These are phyloP conservation scores for Calosoma granatense DNA, from an alignment of 1,140 invertebrate genomes.

Conservation along the genomic window DNA sequence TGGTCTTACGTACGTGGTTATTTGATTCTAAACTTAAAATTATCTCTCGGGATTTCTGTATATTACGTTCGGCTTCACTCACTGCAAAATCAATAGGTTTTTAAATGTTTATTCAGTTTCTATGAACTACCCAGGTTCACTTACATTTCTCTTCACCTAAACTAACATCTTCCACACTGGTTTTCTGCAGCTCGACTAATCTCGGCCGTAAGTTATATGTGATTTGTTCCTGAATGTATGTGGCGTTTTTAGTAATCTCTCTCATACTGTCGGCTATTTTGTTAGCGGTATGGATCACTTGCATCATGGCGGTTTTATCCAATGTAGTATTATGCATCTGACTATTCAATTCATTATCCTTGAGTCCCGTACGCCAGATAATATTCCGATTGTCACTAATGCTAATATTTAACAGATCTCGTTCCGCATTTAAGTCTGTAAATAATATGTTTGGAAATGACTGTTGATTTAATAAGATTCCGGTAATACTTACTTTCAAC, in stretches of 20 bases:
- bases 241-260: constrained; percentile 39
- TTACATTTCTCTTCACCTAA: constrained; percentile 35
- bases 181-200: constrained; percentile 2
- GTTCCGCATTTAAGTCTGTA: constrained; percentile 26
- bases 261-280: constrained; percentile 38
- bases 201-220: not conserved
- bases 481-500: constrained; percentile 8
- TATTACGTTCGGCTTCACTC: constrained; percentile 46
- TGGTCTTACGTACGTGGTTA: constrained; percentile 40
- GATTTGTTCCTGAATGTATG: constrained; percentile 31
- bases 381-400: constrained; percentile 39
- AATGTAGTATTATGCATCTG: constrained; percentile 23
- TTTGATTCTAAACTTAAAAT: constrained; percentile 41
- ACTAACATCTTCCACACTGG: constrained; percentile 23
- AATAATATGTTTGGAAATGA: not conserved
- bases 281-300: constrained; percentile 36
- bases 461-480: not conserved
- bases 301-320: constrained; percentile 23
- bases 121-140: not conserved
- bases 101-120: not conserved
- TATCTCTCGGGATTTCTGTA: constrained; percentile 41
- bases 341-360: constrained; percentile 37
- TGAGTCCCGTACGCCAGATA: constrained; percentile 40
- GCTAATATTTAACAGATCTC: constrained; percentile 37
- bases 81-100: constrained; percentile 31